A percentile compares a stretch with the other conserved stretches of the same genome.
Conservation (phyloP, 2,113 vertebrate species). For the Ctenomys sociabilis region DNA sequence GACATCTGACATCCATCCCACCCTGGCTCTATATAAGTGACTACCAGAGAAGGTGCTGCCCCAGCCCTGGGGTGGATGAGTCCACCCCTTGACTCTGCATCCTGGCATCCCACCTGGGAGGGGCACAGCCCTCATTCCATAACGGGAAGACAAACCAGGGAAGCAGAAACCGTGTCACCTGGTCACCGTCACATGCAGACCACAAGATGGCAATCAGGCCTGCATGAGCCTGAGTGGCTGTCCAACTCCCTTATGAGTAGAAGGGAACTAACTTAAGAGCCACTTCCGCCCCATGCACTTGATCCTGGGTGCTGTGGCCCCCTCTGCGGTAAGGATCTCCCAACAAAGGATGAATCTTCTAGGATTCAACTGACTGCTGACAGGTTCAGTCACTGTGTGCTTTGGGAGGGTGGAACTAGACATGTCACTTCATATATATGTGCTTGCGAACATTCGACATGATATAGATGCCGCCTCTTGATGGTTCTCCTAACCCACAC, state of each 20-base stretch:
- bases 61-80: not conserved
- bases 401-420: not conserved
- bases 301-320: not conserved
- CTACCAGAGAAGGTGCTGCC: not conserved
- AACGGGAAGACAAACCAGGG: not conserved
- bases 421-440: not conserved
- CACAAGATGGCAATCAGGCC: not conserved
- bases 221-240: not conserved
- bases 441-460: not conserved
- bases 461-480: not conserved
- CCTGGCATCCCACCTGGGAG: not conserved
- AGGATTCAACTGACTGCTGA: not conserved
- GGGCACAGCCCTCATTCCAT: not conserved
- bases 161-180: not conserved
- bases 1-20: not conserved
- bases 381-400: not conserved
- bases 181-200: not conserved
- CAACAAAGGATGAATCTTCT: not conserved
- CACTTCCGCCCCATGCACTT: not conserved
- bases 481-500: not conserved
- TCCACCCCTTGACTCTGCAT: not conserved
- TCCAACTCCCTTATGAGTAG: not conserved
- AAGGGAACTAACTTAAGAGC: not conserved
- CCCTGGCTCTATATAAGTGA: not conserved
- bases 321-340: not conserved